These are phyloP conservation scores for Apis cerana DNA, from an alignment of 1,140 invertebrate genomes.

Conservation along the genomic window DNA sequence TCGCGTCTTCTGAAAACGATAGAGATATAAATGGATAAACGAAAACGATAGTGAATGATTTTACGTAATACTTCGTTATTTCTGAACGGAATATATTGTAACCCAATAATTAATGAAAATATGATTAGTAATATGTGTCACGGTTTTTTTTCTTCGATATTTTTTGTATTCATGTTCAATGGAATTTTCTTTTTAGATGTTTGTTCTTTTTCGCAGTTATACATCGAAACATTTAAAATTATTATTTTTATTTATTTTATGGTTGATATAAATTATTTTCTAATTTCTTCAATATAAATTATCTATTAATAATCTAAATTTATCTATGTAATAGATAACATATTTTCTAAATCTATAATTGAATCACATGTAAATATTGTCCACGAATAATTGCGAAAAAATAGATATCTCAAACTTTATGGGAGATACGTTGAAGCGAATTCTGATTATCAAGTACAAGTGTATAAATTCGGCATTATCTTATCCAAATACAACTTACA, in stretches of 20 bases:
- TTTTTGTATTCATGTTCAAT: background rate
- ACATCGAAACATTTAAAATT: background rate
- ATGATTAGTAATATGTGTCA: background rate
- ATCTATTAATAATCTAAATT: no score
- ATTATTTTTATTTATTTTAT: no score
- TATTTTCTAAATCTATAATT: background rate
- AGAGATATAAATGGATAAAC: background rate
- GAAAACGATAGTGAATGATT: background rate
- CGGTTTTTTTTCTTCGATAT: background rate
- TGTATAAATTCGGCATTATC: slow-evolving; percentile 49
- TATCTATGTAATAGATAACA: no score
- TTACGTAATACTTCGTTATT: background rate
- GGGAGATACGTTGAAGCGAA: slow-evolving; percentile 12
- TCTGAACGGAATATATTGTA: background rate
- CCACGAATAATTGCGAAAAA: background rate
- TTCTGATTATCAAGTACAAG: slow-evolving; percentile 7
- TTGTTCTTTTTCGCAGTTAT: background rate
- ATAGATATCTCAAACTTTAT: slow-evolving; percentile 24
- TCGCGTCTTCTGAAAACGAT: no score
- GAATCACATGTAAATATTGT: background rate
- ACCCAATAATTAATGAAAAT: background rate
- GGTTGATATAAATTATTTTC: no score
- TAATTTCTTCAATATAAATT: no score
- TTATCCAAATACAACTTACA: slow-evolving; percentile 48
- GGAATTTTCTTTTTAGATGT: background rate